Percentiles rank a stretch among this genome's conserved stretches.
Evolutionary conservation across 1,140 invertebrate genomes (phyloP).

Genomic region (Ostrea denselamellosa): DNA sequence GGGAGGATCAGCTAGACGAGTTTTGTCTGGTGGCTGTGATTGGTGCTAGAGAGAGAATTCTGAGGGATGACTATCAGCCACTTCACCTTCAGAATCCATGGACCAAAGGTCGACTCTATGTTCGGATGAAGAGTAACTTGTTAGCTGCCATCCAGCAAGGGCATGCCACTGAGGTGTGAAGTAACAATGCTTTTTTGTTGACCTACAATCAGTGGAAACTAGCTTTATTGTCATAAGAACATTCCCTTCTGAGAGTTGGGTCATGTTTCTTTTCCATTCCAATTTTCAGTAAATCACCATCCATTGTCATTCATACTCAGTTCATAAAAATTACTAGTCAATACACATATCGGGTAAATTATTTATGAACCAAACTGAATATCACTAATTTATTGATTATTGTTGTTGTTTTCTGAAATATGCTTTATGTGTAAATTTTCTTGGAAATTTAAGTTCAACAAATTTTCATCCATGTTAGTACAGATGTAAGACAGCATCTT

Average conservation of each 20-base stretch:
- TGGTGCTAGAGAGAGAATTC: conserved; percentile 92
- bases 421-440: neutral
- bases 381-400: conserved; percentile 18
- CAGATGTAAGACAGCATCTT: too few relatives aligned
- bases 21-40: conserved; percentile 97
- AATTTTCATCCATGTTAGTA: too few relatives aligned
- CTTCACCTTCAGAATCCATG: conserved; percentile 96
- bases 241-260: conserved; percentile 15
- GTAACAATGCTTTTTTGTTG: neutral
- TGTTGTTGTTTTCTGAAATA: neutral
- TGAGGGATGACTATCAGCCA: conserved; percentile 95
- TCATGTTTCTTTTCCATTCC: conserved; percentile 34
- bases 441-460: neutral
- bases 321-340: conserved; percentile 16
- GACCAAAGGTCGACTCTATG: conserved; percentile 94
- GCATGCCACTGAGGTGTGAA: conserved; percentile 72
- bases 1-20: conserved; percentile 83
- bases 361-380: neutral
- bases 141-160: conserved; percentile 76
- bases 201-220: conserved; percentile 28
- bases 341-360: conserved; percentile 9
- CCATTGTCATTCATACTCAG: neutral
- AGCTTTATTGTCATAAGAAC: conserved; percentile 23
- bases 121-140: conserved; percentile 81
- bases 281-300: neutral